These are phyloP conservation scores for Motacilla alba DNA, from an alignment of 2,113 vertebrate genomes.

Conservation along the genomic window DNA sequence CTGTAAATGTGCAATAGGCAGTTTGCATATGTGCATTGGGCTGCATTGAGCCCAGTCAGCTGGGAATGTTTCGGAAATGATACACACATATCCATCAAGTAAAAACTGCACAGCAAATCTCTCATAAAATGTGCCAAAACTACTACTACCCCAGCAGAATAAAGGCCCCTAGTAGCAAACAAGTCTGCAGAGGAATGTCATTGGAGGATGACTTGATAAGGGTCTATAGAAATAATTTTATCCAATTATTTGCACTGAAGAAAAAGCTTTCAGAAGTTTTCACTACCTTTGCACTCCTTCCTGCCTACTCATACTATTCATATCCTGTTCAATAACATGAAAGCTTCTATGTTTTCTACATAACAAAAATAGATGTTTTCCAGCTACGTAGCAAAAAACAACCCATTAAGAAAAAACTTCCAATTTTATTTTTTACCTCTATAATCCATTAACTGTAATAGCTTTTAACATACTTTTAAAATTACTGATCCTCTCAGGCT, in stretches of 20 bases:
- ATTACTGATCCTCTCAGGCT: not conserved
- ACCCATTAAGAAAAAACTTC: not conserved
- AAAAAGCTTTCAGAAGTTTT: not conserved
- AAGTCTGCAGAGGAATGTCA: not conserved
- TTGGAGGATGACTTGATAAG: not conserved
- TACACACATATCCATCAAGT: rapidly evolving
- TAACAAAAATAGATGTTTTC: not conserved
- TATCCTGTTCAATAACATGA: not conserved
- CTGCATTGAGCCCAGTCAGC: not conserved
- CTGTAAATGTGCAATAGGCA: not conserved
- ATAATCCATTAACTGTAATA: not conserved
- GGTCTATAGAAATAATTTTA: not conserved
- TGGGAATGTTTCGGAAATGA: not conserved
- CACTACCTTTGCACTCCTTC: not conserved
- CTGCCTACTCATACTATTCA: not conserved
- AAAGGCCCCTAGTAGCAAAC: not conserved
- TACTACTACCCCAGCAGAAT: not conserved
- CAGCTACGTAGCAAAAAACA: not conserved
- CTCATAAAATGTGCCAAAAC: not conserved
- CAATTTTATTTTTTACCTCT: not conserved
- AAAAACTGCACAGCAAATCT: not conserved
- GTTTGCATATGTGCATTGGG: not conserved
- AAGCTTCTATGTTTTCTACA: not conserved
- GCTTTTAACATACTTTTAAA: not conserved
- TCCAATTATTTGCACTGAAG: not conserved